phyloP scores from a whole-genome alignment of 2,113 vertebrate genomes.

The Tor tambroides region DNA sequence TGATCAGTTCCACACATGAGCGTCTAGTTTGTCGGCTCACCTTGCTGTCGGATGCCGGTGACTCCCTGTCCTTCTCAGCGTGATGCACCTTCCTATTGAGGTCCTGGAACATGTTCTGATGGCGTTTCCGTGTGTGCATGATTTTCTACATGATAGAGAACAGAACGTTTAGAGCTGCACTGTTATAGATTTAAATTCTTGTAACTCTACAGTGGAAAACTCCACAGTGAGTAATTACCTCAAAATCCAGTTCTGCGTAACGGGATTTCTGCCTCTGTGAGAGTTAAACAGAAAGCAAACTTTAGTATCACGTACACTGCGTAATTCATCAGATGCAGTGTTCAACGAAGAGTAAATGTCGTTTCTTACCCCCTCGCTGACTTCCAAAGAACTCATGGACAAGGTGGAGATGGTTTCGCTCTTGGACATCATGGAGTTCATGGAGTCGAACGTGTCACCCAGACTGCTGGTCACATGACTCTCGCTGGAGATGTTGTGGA shows the following conservation, averaged over 20 bases:
- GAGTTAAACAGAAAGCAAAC: slow-evolving; percentile 30
- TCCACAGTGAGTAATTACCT: slow-evolving; percentile 78
- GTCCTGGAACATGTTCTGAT: slow-evolving; percentile 99
- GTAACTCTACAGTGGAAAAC: too few relatives aligned
- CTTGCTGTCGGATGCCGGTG: slow-evolving; percentile 90
- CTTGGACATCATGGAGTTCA: slow-evolving; percentile 92
- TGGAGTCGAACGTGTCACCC: slow-evolving; percentile 88
- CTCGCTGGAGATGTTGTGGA: slow-evolving; percentile 86
- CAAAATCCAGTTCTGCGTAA: slow-evolving; percentile 97
- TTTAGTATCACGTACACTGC: background rate
- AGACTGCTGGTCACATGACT: slow-evolving; percentile 89
- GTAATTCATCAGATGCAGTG: background rate
- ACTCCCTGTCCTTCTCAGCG: slow-evolving; percentile 92
- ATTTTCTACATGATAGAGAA: slow-evolving; percentile 84
- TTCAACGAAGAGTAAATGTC: background rate
- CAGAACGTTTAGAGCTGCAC: background rate
- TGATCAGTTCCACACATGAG: background rate
- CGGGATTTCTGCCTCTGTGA: slow-evolving; percentile 95
- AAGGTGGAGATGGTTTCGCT: slow-evolving; percentile 92
- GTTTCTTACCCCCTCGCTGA: slow-evolving; percentile 67
- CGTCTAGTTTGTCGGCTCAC: slow-evolving; percentile 68
- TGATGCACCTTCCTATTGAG: slow-evolving; percentile 97
- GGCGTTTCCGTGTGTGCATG: slow-evolving; percentile 98
- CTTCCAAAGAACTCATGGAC: slow-evolving; percentile 99
- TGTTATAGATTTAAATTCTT: background rate